phyloP scores from a whole-genome alignment of 2,888 invertebrate species.

The Microctonus brassicae region DNA sequence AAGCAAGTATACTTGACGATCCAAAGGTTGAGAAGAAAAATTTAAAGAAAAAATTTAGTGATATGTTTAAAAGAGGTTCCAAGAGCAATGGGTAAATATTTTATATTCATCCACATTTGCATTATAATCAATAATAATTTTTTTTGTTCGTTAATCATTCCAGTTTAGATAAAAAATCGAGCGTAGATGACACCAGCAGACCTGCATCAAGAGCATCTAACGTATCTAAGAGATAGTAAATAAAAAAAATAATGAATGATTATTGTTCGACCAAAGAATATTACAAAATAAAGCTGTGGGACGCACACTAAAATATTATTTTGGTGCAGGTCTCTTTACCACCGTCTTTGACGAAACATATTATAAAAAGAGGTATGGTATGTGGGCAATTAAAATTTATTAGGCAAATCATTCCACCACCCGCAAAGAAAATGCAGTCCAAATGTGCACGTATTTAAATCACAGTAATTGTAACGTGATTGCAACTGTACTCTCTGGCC shows the following conservation, averaged over 20 bases:
- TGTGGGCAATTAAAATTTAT: constrained; percentile 87
- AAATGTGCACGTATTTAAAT: constrained; percentile 85
- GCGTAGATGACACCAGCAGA: constrained; percentile 58
- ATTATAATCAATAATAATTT: constrained; percentile 13
- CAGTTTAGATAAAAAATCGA: constrained; percentile 60
- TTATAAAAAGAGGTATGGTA: constrained; percentile 90
- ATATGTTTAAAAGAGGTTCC: constrained; percentile 82
- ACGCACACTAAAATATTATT: constrained; percentile 21
- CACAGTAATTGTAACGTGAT: constrained; percentile 76
- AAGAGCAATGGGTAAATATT: constrained; percentile 59
- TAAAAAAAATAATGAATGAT: constrained; percentile 19
- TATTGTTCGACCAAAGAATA: too few species aligned
- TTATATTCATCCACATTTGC: constrained; percentile 12
- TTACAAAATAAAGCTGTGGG: too few species aligned
- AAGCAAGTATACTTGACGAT: constrained; percentile 62
- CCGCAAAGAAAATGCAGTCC: constrained; percentile 86
- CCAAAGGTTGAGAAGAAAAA: constrained; percentile 75
- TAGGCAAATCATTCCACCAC: constrained; percentile 75
- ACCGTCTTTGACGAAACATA: constrained; percentile 58
- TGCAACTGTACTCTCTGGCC: constrained; percentile 74
- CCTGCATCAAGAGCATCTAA: constrained; percentile 64
- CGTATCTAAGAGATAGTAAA: constrained; percentile 51
- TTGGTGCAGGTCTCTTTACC: constrained; percentile 83
- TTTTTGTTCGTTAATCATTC: constrained; percentile 12
- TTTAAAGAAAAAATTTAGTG: constrained; percentile 83